These are phyloP conservation scores for Latrodectus elegans DNA, from an alignment of 2,888 invertebrate genomes.

Conservation along the genomic window DNA sequence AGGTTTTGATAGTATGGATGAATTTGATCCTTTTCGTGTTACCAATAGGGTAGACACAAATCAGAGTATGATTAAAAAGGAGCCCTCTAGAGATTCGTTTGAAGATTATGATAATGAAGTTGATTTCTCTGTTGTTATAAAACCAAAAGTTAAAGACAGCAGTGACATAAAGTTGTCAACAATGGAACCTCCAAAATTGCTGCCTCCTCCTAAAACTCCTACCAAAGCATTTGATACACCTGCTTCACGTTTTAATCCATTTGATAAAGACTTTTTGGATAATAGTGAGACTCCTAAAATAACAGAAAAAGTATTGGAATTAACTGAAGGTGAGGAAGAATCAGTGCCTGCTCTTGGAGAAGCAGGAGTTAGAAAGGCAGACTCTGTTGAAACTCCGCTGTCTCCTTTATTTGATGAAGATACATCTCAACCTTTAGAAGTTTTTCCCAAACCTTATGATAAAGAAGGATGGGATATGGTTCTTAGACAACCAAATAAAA, in stretches of 20 bases:
- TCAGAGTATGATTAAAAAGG: constrained; percentile 51
- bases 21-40: constrained; percentile 78
- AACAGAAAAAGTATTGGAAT: constrained; percentile 71
- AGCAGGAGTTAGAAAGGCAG: constrained; percentile 74
- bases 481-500: constrained; percentile 94
- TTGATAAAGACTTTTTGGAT: constrained; percentile 73
- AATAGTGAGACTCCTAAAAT: constrained; percentile 76
- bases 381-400: constrained; percentile 88
- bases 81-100: constrained; percentile 71
- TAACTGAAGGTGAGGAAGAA: constrained; percentile 73
- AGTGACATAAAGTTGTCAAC: constrained; percentile 64
- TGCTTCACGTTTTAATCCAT: constrained; percentile 74
- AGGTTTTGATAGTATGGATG: constrained; percentile 83
- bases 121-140: constrained; percentile 73
- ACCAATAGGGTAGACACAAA: constrained; percentile 24
- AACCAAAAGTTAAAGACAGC: constrained; percentile 72
- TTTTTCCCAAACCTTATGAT: constrained; percentile 87
- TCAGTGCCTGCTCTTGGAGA: constrained; percentile 74
- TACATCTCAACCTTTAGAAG: constrained; percentile 91
- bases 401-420: constrained; percentile 96
- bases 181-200: constrained; percentile 80
- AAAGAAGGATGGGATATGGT: constrained; percentile 98
- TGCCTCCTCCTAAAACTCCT: constrained; percentile 81
- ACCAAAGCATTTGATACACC: constrained; percentile 74
- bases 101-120: constrained; percentile 72